Evolutionary conservation across 2,113 vertebrate genomes (phyloP).

Genomic region (Columba janthina): DNA sequence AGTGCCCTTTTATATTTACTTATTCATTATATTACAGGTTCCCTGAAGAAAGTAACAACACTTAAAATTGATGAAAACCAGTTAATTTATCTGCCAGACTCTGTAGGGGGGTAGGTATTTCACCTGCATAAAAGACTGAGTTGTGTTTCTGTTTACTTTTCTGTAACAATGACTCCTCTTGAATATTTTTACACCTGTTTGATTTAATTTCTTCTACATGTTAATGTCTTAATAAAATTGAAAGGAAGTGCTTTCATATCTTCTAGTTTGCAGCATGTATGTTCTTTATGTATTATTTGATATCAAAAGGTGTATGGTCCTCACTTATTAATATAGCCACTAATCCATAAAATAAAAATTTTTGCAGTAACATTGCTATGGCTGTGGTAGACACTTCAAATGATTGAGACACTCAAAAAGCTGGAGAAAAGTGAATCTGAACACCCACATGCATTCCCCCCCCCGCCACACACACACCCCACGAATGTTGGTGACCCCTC

Average conservation of each 20-base stretch:
- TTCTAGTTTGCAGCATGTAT: not conserved
- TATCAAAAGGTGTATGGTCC: not conserved
- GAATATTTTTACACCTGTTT: not conserved
- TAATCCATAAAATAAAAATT: not conserved
- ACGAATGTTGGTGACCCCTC: not conserved
- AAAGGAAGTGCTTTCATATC: not conserved
- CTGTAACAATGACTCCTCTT: not conserved
- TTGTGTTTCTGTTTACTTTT: not conserved
- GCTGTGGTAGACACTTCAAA: not conserved
- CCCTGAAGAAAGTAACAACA: conserved; percentile 90
- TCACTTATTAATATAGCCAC: not conserved
- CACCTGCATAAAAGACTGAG: not conserved
- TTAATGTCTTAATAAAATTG: not conserved
- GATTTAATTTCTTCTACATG: not conserved
- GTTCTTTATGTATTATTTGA: not conserved
- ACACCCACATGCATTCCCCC: not conserved
- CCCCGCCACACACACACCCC: too few species aligned
- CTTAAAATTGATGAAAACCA: conserved; percentile 99
- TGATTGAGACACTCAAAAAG: not conserved
- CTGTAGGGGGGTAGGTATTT: conserved; percentile 91
- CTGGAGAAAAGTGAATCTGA: not conserved
- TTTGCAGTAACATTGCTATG: not conserved
- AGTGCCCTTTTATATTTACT: not conserved
- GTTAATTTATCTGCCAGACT: conserved; percentile 92
- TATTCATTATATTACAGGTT: conserved; percentile 76